Base-by-base conservation (phyloP, 2,888 invertebrate genomes). In the Deroplatys truncata region DNA sequence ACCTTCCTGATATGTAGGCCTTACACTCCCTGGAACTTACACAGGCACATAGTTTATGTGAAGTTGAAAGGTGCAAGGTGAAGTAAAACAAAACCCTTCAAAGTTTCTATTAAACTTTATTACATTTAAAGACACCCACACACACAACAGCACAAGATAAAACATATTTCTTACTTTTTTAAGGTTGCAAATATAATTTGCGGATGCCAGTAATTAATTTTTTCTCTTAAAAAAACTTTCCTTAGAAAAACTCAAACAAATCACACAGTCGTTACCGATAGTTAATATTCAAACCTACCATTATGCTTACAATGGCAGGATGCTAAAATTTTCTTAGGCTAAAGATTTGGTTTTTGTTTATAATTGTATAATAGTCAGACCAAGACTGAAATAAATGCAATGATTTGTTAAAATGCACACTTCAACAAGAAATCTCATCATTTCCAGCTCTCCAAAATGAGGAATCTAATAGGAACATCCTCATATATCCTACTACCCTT, bases 41-140 rank as follows among this genome's bases (percentile, higher is more conserved):
- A n/a, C n/a, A n/a, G n/a, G n/a, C n/a, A n/a, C n/a, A n/a, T n/a
- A n/a, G n/a, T n/a, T n/a, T n/a, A n/a, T n/a, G n/a, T n/a, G 35
- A 35, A 43, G 43, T 13, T 1, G 13, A 0, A 43, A 43, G 20
- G 25, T 72, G 0, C 2, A 56, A 72, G 56, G 20, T 72, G 16
- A 0, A 72, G 25, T 72, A 72, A 72, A 72, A 72, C 56, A 72
- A 72, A 43, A 72, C 7, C 56, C 83, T 89, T 89, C 89, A 89
- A 89, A 89, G 89, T 89, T 89, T 89, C 89, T 89, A 89, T 89
- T 89, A 89, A 89, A 89, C 89, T 89, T 89, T 89, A 89, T 89
- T 89, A 89, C 89, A 89, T 89, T 89, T 89, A 89, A 89, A 89
- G 89, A 89, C 89, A 89, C 89, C 87, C 89, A 89, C 89, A 89